These are phyloP conservation scores for Microctenopoma steveboyesi DNA, from an alignment of 2,797 vertebrate species.

Conservation along the genomic window DNA sequence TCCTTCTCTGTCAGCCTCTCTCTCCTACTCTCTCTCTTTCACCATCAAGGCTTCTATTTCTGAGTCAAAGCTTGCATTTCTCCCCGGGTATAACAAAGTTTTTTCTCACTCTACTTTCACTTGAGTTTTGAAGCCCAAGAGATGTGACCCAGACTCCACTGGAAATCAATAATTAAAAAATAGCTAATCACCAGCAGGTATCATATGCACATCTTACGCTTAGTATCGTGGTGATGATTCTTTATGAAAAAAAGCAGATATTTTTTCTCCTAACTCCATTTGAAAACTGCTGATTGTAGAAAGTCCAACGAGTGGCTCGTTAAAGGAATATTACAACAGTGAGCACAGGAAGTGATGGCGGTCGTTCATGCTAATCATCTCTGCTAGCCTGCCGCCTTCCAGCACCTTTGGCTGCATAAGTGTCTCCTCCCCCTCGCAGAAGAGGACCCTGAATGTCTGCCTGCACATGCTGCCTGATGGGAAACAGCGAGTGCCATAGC, in stretches of 20 bases:
- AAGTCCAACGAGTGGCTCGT: slow-evolving; percentile 41
- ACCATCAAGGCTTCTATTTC: slow-evolving; percentile 59
- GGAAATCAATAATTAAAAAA: slow-evolving; percentile 38
- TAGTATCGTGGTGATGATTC: neutral
- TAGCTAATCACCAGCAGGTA: slow-evolving; percentile 13
- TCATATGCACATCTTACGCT: neutral
- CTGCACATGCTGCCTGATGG: slow-evolving; percentile 48
- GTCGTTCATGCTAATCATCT: slow-evolving; percentile 59
- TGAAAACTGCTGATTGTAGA: neutral
- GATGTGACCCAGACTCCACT: slow-evolving; percentile 28
- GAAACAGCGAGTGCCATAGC: slow-evolving; percentile 20
- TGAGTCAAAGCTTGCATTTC: slow-evolving; percentile 54
- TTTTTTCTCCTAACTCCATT: neutral
- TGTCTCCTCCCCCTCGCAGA: slow-evolving; percentile 42
- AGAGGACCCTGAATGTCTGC: slow-evolving; percentile 61
- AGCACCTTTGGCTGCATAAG: slow-evolving; percentile 26
- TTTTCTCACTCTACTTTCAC: slow-evolving; percentile 43
- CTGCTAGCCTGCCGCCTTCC: slow-evolving; percentile 40
- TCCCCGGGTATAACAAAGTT: slow-evolving; percentile 47
- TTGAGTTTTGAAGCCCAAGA: slow-evolving; percentile 19
- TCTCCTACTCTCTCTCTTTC: slow-evolving; percentile 16
- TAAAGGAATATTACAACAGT: slow-evolving; percentile 57
- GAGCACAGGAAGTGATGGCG: slow-evolving; percentile 39
- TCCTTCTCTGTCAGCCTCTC: slow-evolving; percentile 17
- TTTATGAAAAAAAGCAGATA: neutral